Percentiles rank a stretch among this genome's conserved stretches.
Evolutionary conservation across 2,797 vertebrate genomes (phyloP).

Genomic region (Falco naumanni): DNA sequence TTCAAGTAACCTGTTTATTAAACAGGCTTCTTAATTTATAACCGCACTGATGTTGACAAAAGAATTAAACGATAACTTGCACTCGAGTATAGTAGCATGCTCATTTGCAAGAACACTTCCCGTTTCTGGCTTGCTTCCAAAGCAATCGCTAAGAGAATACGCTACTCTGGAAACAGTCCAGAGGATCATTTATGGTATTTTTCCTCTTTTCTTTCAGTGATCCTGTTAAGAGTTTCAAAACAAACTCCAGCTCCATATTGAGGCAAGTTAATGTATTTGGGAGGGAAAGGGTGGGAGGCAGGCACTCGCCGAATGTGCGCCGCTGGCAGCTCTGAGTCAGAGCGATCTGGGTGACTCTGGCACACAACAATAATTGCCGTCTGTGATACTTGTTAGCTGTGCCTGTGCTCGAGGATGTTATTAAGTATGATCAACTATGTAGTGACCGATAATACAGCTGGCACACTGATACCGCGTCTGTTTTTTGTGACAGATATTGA

Average conservation of each 20-base stretch:
- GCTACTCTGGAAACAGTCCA: slow-evolving; percentile 79
- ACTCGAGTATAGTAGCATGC: slow-evolving; percentile 71
- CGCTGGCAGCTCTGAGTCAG: not conserved
- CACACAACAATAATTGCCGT: not conserved
- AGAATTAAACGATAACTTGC: slow-evolving; percentile 84
- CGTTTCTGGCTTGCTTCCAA: slow-evolving; percentile 80
- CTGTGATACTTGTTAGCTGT: slow-evolving; percentile 1
- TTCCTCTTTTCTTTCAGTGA: slow-evolving; percentile 77
- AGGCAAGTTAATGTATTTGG: slow-evolving; percentile 71
- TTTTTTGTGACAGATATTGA: slow-evolving; percentile 60
- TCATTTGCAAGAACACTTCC: slow-evolving; percentile 77
- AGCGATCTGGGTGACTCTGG: not conserved
- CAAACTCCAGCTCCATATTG: slow-evolving; percentile 77
- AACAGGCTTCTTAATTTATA: slow-evolving; percentile 82
- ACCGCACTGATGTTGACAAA: slow-evolving; percentile 78
- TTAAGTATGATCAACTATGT: slow-evolving; percentile 56
- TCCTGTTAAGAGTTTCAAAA: slow-evolving; percentile 83
- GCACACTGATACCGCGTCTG: slow-evolving; percentile 17
- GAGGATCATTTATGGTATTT: slow-evolving; percentile 76
- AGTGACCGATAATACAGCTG: slow-evolving; percentile 43
- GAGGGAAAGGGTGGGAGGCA: slow-evolving; percentile 26
- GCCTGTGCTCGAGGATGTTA: slow-evolving; percentile 20
- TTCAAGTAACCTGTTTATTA: slow-evolving; percentile 80
- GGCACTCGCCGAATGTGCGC: not conserved
- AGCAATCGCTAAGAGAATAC: slow-evolving; percentile 77